Evolutionary conservation across 2,888 invertebrate genomes (phyloP).

Genomic region (Cephonodes hylas): DNA sequence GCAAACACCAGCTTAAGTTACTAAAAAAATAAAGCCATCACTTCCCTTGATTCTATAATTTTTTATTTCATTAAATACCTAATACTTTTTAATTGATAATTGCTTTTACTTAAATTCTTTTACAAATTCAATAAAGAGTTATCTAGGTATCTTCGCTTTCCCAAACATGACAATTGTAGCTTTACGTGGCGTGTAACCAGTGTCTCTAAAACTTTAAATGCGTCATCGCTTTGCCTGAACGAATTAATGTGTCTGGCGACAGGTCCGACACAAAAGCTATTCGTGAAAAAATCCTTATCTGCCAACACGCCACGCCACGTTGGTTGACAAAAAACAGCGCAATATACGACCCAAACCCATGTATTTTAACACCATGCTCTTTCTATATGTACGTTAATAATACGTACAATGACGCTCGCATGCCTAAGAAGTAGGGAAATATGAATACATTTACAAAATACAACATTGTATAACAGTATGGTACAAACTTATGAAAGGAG

Average conservation of each 20-base stretch:
- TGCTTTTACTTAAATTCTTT: no score
- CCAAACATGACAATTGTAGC: background rate
- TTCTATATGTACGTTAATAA: no score
- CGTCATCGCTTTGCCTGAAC: slow-evolving; percentile 10
- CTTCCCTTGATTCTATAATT: no score
- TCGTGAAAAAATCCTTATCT: background rate
- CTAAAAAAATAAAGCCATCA: no score
- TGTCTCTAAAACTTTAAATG: slow-evolving; percentile 8
- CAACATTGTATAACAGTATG: no score
- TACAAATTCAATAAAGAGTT: background rate
- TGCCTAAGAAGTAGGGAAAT: no score
- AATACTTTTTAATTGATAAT: no score
- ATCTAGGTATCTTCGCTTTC: no score
- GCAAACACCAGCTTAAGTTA: no score
- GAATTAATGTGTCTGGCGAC: slow-evolving; percentile 13
- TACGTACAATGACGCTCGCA: no score
- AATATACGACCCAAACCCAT: background rate
- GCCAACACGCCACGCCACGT: background rate
- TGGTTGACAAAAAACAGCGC: background rate
- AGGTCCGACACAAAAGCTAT: slow-evolving; percentile 11
- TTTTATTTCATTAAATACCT: background rate
- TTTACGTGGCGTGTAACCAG: background rate
- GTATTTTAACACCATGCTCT: background rate
- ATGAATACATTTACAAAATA: no score
- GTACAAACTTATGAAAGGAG: no score